phyloP scores from a whole-genome alignment of 1,140 invertebrate species.

The Hylaeus volcanicus region DNA sequence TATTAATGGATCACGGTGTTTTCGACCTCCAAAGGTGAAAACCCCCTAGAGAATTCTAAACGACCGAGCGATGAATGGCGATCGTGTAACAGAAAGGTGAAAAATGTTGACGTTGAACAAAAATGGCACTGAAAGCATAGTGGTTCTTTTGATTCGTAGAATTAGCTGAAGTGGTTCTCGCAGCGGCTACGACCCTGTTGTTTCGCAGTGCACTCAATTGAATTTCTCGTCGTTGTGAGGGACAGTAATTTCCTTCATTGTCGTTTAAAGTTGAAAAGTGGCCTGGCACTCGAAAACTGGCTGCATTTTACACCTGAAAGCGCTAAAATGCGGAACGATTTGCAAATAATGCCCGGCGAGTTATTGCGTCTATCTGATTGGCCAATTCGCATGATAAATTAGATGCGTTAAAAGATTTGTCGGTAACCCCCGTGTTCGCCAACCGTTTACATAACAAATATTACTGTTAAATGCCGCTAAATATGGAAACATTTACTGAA shows the following conservation, averaged over 20 bases:
- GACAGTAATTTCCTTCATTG: constrained; percentile 15
- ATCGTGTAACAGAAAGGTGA: no score
- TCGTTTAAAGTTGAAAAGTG: neutral
- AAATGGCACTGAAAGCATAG: no score
- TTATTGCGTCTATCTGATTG: constrained; percentile 9
- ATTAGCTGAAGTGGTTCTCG: no score
- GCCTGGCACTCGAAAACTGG: constrained; percentile 3
- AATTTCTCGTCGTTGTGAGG: neutral
- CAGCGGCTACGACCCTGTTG: no score
- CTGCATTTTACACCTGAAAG: constrained; percentile 20
- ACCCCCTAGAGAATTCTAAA: no score
- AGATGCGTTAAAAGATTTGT: constrained; percentile 4
- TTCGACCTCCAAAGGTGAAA: no score
- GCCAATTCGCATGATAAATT: constrained; percentile 27
- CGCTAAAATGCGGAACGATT: constrained; percentile 38
- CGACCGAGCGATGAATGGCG: no score
- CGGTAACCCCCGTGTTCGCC: neutral
- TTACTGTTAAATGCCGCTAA: neutral
- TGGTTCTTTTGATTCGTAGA: no score
- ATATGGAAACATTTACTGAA: constrained; percentile 7
- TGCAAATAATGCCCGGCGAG: neutral
- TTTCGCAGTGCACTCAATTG: neutral
- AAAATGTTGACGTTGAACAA: no score
- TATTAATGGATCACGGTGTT: no score
- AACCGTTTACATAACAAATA: neutral